A percentile compares a stretch with the other conserved stretches of the same genome.
phyloP scores from a whole-genome alignment of 2,113 vertebrate species.

The Pseudorasbora parva region DNA sequence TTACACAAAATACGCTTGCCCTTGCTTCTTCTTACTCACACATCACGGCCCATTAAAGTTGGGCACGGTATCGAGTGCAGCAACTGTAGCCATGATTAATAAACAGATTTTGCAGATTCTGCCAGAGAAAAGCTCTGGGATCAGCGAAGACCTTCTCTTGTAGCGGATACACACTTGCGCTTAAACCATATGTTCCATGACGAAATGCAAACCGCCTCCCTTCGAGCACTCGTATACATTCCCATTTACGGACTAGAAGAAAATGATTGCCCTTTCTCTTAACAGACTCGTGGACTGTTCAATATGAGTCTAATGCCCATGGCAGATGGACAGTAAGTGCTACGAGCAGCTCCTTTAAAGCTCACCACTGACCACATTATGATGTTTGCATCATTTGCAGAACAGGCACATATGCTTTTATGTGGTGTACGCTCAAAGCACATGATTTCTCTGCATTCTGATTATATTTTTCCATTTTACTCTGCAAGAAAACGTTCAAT shows the following conservation, averaged over 20 bases:
- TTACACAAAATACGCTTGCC: constrained; percentile 49
- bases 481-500: constrained; percentile 6
- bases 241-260: constrained; percentile 22
- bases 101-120: constrained; percentile 60
- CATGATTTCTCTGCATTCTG: constrained; percentile 36
- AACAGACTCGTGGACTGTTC: constrained; percentile 31
- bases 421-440: constrained; percentile 31
- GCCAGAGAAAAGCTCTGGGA: constrained; percentile 46
- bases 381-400: constrained; percentile 50
- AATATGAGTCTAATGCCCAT: constrained; percentile 29
- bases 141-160: constrained; percentile 52
- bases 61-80: constrained; percentile 54
- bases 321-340: constrained; percentile 54
- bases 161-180: constrained; percentile 50
- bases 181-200: constrained; percentile 43
- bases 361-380: constrained; percentile 54
- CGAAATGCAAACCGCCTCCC: constrained; percentile 33
- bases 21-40: constrained; percentile 22
- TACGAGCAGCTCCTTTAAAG: constrained; percentile 49
- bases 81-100: constrained; percentile 68
- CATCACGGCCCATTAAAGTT: constrained; percentile 48
- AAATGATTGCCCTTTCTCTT: constrained; percentile 40
- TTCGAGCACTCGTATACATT: background rate
- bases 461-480: constrained; percentile 46
- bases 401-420: constrained; percentile 43